Percentiles rank a stretch among this genome's conserved stretches.
phyloP scores from a whole-genome alignment of 2,888 invertebrate genomes.

The Adelphocoris suturalis region DNA sequence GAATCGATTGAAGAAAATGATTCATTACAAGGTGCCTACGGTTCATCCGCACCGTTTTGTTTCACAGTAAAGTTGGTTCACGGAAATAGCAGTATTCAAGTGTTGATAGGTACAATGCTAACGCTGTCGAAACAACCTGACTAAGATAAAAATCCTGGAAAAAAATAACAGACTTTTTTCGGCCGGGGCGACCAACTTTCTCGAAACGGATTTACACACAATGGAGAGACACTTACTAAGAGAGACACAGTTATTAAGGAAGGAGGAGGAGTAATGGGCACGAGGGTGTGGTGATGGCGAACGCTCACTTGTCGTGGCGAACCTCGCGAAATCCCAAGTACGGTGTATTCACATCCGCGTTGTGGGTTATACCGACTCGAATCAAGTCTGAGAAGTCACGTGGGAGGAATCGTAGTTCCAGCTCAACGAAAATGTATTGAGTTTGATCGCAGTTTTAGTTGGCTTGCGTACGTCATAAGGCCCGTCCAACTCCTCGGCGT shows the following conservation, averaged over 20 bases:
- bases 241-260: conserved; percentile 34
- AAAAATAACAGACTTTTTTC: conserved; percentile 9
- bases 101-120: too few relatives aligned
- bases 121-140: not conserved
- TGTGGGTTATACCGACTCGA: not conserved
- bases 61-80: too few relatives aligned
- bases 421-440: too few relatives aligned
- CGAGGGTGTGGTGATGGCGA: not conserved
- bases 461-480: too few relatives aligned
- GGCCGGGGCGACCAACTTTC: conserved; percentile 22
- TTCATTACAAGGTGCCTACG: too few relatives aligned
- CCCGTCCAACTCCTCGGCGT: too few relatives aligned
- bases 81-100: too few relatives aligned
- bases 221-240: conserved; percentile 41
- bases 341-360: not conserved
- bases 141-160: conserved; percentile 1
- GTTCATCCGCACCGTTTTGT: too few relatives aligned
- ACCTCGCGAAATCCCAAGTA: conserved; percentile 14
- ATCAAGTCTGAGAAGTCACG: not conserved
- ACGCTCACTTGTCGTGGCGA: not conserved
- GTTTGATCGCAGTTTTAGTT: too few relatives aligned
- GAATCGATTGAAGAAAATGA: too few relatives aligned
- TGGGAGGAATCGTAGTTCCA: too few relatives aligned
- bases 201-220: conserved; percentile 42
- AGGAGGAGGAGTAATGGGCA: conserved; percentile 42